phyloP scores from a whole-genome alignment of 2,888 invertebrate genomes.

The Drosophila imparisetae region DNA sequence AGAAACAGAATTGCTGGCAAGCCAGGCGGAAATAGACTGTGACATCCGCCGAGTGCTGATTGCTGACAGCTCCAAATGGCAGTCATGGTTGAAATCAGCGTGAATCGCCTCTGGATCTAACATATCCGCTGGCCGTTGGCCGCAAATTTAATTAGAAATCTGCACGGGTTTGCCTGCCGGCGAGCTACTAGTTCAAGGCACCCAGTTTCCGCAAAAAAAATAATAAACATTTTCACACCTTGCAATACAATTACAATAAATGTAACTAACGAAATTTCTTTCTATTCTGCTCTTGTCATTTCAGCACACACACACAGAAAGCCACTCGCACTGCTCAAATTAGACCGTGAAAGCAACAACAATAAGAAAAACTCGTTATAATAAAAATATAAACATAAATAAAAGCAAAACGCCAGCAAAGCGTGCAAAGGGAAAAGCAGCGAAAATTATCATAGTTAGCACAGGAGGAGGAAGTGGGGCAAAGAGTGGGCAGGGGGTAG shows the following conservation, averaged over 20 bases:
- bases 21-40: conserved; percentile 75
- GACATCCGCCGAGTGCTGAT: conserved; percentile 73
- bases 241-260: conserved; percentile 52
- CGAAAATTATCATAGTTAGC: conserved; percentile 67
- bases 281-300: conserved; percentile 75
- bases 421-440: conserved; percentile 72
- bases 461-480: neutral
- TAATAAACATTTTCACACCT: conserved; percentile 62
- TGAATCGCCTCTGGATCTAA: conserved; percentile 35
- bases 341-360: conserved; percentile 75
- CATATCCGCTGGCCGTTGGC: conserved; percentile 73
- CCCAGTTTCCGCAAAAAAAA: conserved; percentile 53
- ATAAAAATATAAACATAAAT: conserved; percentile 39
- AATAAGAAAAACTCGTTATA: conserved; percentile 32
- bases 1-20: conserved; percentile 19
- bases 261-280: conserved; percentile 71
- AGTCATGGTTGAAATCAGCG: conserved; percentile 30
- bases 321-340: conserved; percentile 58
- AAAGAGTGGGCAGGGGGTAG: conserved; percentile 8
- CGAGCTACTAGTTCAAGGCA: conserved; percentile 66
- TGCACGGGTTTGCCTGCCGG: conserved; percentile 43
- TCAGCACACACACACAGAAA: conserved; percentile 42
- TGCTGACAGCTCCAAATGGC: conserved; percentile 46
- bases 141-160: conserved; percentile 73
- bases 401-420: conserved; percentile 64